Evolutionary conservation across 2,797 vertebrate species (phyloP), one percentile per base, ranked within the genome.

Genomic region (Micromesistius poutassou): DNA sequence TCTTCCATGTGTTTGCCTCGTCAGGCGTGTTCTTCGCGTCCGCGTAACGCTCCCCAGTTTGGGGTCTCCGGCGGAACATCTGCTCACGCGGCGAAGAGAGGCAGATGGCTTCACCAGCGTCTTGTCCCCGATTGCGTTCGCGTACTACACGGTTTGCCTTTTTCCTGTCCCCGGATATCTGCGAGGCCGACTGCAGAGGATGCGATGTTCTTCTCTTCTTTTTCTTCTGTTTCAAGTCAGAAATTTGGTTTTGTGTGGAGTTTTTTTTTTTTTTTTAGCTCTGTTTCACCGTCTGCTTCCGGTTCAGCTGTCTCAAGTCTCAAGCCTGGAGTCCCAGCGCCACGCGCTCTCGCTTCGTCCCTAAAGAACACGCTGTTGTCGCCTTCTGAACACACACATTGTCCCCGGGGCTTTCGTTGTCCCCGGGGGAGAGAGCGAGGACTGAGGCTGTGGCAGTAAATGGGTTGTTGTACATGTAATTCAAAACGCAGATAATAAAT

Each of bases 401-500:
- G 75, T 75, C 74, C 66, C 80, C 78, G 86, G 81, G 76, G 81
- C 71, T 55, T 81, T 76, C 77, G 78, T 85, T 90, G 55, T 90
- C n/a, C n/a, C n/a, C n/a, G n/a, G n/a, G 85, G 87, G 55, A 62
- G 19, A 55, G 46, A 85, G 80, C 82, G 85, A 87, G 90, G 80
- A 84, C 81, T 75, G 85, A 75, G 86, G 77, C 76, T 31, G 78
- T 78, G 85, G 80, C 87, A 84, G 82, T 82, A 85, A 84, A 77
- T 82, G 76, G 85, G 81, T 80, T 28, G 4, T 28, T 94, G 93
- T 92, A 90, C 83, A 86, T 92, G 89, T 93, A 89, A 92, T 93
- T 90, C 85, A 88, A 88, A 72, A 84, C 91, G 90, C 87, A 91
- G 91, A 90, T 86, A 93, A 93, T 94, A 93, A 94, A 95, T 94